Percentiles rank a stretch among this genome's conserved stretches.
Evolutionary conservation across 1,140 invertebrate species (phyloP).

Genomic region (Proales similis): DNA sequence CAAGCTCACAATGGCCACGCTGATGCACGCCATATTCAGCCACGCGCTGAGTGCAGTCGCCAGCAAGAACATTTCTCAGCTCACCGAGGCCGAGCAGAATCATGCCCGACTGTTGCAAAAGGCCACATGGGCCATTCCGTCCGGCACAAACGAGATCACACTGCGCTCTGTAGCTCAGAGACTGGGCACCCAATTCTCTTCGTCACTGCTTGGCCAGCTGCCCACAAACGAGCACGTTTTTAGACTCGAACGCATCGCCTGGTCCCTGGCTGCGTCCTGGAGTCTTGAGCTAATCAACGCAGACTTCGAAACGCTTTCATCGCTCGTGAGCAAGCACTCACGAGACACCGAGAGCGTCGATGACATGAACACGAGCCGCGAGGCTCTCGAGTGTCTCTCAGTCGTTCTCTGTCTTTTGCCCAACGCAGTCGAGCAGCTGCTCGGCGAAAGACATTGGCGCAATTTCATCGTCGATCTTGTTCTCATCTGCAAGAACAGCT

Average conservation of each 20-base stretch:
- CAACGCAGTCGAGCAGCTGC: constrained; percentile 65
- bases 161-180: constrained; percentile 45
- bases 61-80: constrained; percentile 42
- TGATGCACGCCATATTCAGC: constrained; percentile 59
- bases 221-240: not conserved
- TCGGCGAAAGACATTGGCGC: constrained; percentile 70
- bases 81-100: constrained; percentile 54
- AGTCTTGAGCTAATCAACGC: constrained; percentile 2
- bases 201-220: not conserved
- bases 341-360: constrained; percentile 39
- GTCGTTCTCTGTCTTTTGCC: constrained; percentile 77
- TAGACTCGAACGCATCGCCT: constrained; percentile 2
- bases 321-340: constrained; percentile 14
- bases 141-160: constrained; percentile 63
- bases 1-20: constrained; percentile 73
- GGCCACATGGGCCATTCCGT: constrained; percentile 64
- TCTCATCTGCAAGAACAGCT: constrained; percentile 60
- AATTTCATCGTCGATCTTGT: constrained; percentile 80
- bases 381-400: constrained; percentile 83
- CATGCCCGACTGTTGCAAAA: constrained; percentile 64
- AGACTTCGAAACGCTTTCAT: not conserved
- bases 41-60: constrained; percentile 45
- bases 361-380: constrained; percentile 67
- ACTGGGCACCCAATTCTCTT: constrained; percentile 13
- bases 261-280: constrained; percentile 26